Base-by-base conservation (phyloP, 2,113 vertebrate species). In the Pseudolaguvia tuberculata region DNA sequence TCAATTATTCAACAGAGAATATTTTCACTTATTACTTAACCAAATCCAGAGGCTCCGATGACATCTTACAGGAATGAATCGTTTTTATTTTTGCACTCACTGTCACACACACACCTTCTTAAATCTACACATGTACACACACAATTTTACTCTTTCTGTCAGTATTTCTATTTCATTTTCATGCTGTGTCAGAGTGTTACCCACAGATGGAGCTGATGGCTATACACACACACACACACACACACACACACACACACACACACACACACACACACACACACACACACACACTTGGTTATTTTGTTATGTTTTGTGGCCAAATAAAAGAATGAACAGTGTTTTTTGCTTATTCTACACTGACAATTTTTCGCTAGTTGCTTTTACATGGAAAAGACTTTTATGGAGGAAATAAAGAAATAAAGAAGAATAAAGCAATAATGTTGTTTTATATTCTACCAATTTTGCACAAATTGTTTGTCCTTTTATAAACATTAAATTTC, bases 21-120 rank as follows among this genome's bases (percentile, higher is more conserved):
- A 85, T 85, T 84, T 86, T 86, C 84, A 81, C 83, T 86, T 87
- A 87, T 85, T 84, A 84, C 84, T 87, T 84, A 83, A 87, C 84
- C 85, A 83, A 87, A 88, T 87, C 84, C 78, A 79, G 82, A 70
- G 80, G 81, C 85, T 86, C 81, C 73, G 75, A 76, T 78, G 69
- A 68, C 78, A 85, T 79, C 71, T 77, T 35, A 63, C 69, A 1
- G 75, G 83, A 84, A 84, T 85, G 81, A 80, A 86, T 85, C 83
- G 81, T 78, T 73, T 66, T 79, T 66, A 68, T 62, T 62, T 77
- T 65, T 67, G 78, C 58, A 23, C 52, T 52, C 62, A 51, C 52
- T n/a, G n/a, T 45, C 61, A 27, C 71, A 53, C 62, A 53, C 67
- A 66, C 51, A 59, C 52, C n/a, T 62, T 61, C 71, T 47, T 21